These are phyloP conservation scores for Drosophila miranda DNA, from an alignment of 1,140 invertebrate species.

Conservation along the genomic window DNA sequence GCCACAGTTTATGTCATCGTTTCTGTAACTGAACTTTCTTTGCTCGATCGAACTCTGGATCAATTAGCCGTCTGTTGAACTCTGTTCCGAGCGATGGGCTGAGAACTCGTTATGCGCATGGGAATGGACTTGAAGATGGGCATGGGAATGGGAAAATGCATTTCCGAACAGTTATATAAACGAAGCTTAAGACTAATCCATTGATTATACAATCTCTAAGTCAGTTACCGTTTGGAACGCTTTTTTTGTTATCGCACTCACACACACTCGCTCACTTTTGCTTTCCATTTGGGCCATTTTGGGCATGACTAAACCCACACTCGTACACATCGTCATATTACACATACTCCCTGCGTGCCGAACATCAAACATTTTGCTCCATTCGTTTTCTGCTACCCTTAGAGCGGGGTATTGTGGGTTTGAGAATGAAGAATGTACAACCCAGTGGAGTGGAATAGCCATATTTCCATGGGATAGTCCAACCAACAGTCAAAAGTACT, in stretches of 20 bases:
- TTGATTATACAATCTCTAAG: constrained; percentile 63
- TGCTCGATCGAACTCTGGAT: constrained; percentile 26
- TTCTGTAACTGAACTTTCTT: constrained; percentile 75
- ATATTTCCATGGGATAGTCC: too few species aligned
- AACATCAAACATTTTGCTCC: constrained; percentile 12
- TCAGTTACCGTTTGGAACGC: constrained; percentile 43
- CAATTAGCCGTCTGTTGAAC: constrained; percentile 74
- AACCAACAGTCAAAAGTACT: too few species aligned
- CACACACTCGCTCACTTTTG: constrained; percentile 48
- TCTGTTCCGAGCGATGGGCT: constrained; percentile 1
- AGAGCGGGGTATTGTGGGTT: too few species aligned
- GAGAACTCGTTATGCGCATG: constrained; percentile 41
- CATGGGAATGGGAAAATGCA: constrained; percentile 18
- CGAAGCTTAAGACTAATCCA: constrained; percentile 2
- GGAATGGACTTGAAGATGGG: too few species aligned
- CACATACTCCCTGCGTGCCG: constrained; percentile 58
- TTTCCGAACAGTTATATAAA: constrained; percentile 72
- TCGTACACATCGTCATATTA: constrained; percentile 25
- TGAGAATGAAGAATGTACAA: too few species aligned
- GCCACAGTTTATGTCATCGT: constrained; percentile 79
- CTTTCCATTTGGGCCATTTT: constrained; percentile 61
- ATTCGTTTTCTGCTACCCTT: constrained; percentile 13
- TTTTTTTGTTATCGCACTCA: constrained; percentile 53
- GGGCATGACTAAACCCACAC: constrained; percentile 65
- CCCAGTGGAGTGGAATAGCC: too few species aligned